Base-by-base conservation (phyloP, 2,797 vertebrate species). In the Falco naumanni region DNA sequence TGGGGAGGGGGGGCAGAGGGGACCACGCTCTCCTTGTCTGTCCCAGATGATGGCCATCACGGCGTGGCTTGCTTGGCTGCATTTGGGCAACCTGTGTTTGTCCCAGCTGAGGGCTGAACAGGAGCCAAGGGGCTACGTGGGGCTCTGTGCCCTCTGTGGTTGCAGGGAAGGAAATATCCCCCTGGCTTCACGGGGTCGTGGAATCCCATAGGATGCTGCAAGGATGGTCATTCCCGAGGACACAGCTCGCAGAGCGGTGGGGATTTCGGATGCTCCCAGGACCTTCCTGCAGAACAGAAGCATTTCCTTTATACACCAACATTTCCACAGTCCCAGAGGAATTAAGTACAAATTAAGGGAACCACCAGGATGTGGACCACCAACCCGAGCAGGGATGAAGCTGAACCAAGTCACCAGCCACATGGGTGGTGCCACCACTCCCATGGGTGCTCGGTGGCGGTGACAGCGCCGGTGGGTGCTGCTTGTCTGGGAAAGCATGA, bases 401-500 rank as follows among this genome's bases (percentile, higher is more conserved):
- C 31, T 47, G 78, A 2, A 6, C 19, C 3, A 1, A 24, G 69
- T 2, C 84, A 26, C 13, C 20, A 12, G 16, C n/a, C 1, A 0
- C 5, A 4, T 1, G 5, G 51, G 54, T 28, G 68, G 6, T 50
- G 17, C 87, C 7, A 3, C 0, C 0, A 16, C 77, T 78, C 50
- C 84, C 48, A 6, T 5, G 64, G 68, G 72, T 69, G 89, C n/a
- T 61, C 13, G 4, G 53, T 1, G 0, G 31, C 1, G 1, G 41
- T 0, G 24, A 12, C 65, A 74, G 34, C 43, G 37, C 41, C 3
- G 1, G 61, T 51, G 94, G 93, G 92, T 90, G 94, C 96, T 77
- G 72, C 84, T 83, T 18, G 68, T 78, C 95, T 57, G 90, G 83
- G 92, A 96, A 94, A 86, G 41, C 5, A n/a, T 57, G 81, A 90